Evolutionary conservation across 2,113 vertebrate genomes (phyloP).

Genomic region (Malurus cyaneus): DNA sequence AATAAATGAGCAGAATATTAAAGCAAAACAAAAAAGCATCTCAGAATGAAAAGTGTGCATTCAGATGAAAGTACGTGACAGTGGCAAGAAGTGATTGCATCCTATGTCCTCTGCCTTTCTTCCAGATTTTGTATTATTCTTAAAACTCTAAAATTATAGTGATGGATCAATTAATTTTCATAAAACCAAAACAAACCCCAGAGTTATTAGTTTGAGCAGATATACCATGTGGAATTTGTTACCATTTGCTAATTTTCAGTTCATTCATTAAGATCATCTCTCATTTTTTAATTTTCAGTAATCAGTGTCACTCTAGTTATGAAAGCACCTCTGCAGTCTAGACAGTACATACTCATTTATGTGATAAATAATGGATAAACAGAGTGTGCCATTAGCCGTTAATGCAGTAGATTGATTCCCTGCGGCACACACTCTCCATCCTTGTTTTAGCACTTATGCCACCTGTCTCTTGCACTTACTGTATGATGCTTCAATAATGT

Average conservation of each 20-base stretch:
- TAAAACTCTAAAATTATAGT: background rate
- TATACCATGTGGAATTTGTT: conserved; percentile 3
- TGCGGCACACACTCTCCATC: conserved; percentile 23
- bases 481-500: background rate
- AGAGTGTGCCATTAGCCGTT: conserved; percentile 56
- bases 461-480: conserved; percentile 41
- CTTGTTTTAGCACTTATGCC: conserved; percentile 59
- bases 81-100: background rate
- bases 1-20: background rate
- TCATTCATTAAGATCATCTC: conserved; percentile 56
- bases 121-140: conserved; percentile 16
- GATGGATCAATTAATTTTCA: background rate
- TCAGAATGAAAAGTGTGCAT: background rate
- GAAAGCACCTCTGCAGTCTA: conserved; percentile 65
- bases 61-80: background rate
- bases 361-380: conserved; percentile 74
- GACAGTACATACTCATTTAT: conserved; percentile 63
- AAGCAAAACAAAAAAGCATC: background rate
- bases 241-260: conserved; percentile 52
- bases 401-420: conserved; percentile 63
- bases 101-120: background rate
- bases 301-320: conserved; percentile 49
- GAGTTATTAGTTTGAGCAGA: background rate
- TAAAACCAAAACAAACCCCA: background rate
- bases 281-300: conserved; percentile 62